A percentile compares a stretch with the other conserved stretches of the same genome.
Evolutionary conservation across 1,140 invertebrate species (phyloP).

Genomic region (Tribolium madens): DNA sequence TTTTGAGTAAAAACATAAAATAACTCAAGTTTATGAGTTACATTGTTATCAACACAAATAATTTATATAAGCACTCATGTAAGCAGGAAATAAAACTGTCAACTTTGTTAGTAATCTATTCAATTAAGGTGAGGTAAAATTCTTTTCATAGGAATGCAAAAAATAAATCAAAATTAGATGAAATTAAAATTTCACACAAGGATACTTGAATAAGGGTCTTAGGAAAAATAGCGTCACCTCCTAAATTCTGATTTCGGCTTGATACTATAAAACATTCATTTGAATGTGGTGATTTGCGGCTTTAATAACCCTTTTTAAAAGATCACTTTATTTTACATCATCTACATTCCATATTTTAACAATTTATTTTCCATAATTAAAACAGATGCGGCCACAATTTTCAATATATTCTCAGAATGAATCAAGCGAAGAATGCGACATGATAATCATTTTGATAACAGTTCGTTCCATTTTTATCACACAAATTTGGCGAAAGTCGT

Average conservation of each 20-base stretch:
- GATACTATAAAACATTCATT: slow-evolving; percentile 37
- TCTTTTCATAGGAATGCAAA: background rate
- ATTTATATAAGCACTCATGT: background rate
- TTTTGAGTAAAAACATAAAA: background rate
- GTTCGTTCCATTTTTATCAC: background rate
- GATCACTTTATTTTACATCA: slow-evolving; percentile 38
- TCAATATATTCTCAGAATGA: slow-evolving; percentile 17
- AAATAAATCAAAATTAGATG: slow-evolving; percentile 19
- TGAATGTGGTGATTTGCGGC: slow-evolving; percentile 34
- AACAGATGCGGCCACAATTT: slow-evolving; percentile 24
- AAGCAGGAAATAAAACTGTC: background rate
- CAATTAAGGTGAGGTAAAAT: slow-evolving; percentile 4
- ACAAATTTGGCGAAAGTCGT: background rate
- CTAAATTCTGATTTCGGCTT: slow-evolving; percentile 30
- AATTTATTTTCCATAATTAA: slow-evolving; percentile 40
- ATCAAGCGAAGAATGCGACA: slow-evolving; percentile 5
- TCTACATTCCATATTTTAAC: slow-evolving; percentile 39
- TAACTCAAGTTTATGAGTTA: background rate
- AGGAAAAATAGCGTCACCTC: slow-evolving; percentile 33
- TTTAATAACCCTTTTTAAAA: slow-evolving; percentile 38
- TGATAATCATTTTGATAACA: slow-evolving; percentile 10
- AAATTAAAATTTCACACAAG: slow-evolving; percentile 30
- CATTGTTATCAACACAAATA: too few species aligned
- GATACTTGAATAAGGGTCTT: slow-evolving; percentile 26
- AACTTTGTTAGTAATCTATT: slow-evolving; percentile 4